Evolutionary conservation across 2,888 invertebrate species (phyloP), one percentile per base, ranked within the genome.

Genomic region (Deroplatys truncata): DNA sequence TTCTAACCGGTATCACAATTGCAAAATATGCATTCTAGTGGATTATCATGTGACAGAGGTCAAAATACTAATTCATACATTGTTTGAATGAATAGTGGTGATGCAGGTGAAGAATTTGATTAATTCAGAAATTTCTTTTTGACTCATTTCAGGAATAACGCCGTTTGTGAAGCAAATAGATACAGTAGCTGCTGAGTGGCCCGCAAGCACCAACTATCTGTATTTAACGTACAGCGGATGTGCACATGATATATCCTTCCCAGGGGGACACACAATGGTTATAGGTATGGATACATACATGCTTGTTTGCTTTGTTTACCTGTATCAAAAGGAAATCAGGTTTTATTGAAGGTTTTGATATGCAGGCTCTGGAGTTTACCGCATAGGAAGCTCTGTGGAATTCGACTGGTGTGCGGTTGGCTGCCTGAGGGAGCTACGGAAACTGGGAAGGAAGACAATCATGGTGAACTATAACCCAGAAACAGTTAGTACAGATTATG

Each of bases 391-490:
- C 93, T 99, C 99, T 0, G 99, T 99, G 10, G 99, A 99, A 94
- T 99, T 99, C 93, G 99, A 99, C 94, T 99, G 99, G 97, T 99
- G 99, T 93, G 99, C 99, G 28, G 99, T 99, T 0, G 98, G 99
- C 83, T 99, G 99, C 93, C 95, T 99, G 85, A 95, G 98, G 90
- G 99, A 99, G 93, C 94, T 99, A 25, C 95, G 98, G 91, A 97
- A 97, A 93, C 95, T 99, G 90, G 97, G 97, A 1, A 96, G 96
- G 91, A 97, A 98, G 92, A 99, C 99, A 0, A 98, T 99, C 56
- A 99, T 99, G 99, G 96, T 99, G 0, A 99, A 99, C 93, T 99
- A 98, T 93, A 99, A 99, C 93, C 99, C 99, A 0, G 99, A 99
- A 94, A 99, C 99, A 0, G 99, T 99, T 5, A 99, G 99, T 93